Percentiles rank a stretch among this genome's conserved stretches.
phyloP scores from a whole-genome alignment of 2,888 invertebrate genomes.

The Rhopalosiphum nymphaeae region DNA sequence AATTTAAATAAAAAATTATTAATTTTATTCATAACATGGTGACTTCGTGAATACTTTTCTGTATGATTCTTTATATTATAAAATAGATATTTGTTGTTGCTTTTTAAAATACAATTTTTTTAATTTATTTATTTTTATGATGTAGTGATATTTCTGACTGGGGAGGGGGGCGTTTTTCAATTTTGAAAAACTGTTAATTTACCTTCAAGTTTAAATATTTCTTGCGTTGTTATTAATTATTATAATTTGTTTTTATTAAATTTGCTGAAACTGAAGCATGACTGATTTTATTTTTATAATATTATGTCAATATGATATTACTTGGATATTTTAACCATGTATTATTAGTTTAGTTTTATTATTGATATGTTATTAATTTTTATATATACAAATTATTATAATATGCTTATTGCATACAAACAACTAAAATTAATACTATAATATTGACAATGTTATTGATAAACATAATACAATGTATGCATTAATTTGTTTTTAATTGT shows the following conservation, averaged over 20 bases:
- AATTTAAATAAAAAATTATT: too few relatives aligned
- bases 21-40: not conserved
- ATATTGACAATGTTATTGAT: not conserved
- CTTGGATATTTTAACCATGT: not conserved
- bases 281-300: constrained; percentile 4
- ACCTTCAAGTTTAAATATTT: not conserved
- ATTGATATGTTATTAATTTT: not conserved
- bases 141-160: not conserved
- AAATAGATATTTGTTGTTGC: not conserved
- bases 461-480: not conserved
- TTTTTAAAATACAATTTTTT: not conserved
- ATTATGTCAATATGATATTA: not conserved
- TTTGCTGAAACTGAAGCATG: not conserved
- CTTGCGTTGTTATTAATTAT: not conserved
- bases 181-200: not conserved
- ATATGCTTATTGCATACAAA: not conserved
- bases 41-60: not conserved
- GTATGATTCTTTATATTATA: not conserved
- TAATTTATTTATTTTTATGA: not conserved
- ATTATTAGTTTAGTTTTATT: not conserved
- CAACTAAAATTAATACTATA: not conserved
- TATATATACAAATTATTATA: not conserved
- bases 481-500: not conserved
- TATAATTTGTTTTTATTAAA: constrained; percentile 8
- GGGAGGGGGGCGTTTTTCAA: not conserved